A percentile compares a stretch with the other conserved stretches of the same genome.
Conservation (phyloP, 2,113 vertebrate genomes). For the Oreotrochilus melanogaster region DNA sequence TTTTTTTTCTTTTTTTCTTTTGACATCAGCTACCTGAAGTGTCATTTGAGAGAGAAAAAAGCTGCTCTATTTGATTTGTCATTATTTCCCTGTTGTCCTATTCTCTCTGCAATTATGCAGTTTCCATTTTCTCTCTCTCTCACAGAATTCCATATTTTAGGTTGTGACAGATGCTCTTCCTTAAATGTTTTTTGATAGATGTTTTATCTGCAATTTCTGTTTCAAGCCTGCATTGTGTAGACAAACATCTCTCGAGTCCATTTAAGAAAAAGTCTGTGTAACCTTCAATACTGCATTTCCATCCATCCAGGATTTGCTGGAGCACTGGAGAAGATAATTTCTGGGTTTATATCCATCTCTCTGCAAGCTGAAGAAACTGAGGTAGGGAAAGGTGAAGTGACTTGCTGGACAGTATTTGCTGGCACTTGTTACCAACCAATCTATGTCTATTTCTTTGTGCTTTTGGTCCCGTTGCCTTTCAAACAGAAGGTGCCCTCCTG, state of each 20-base stretch:
- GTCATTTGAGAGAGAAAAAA: background rate
- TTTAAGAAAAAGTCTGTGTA: background rate
- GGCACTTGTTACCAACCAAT: background rate
- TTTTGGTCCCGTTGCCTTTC: background rate
- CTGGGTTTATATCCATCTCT: background rate
- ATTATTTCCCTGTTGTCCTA: constrained; percentile 17
- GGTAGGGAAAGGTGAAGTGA: background rate
- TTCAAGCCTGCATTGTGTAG: background rate
- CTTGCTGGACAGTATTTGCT: background rate
- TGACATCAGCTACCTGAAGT: background rate
- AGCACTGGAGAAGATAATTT: background rate
- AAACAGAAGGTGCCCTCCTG: constrained; percentile 8
- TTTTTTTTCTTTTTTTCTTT: background rate
- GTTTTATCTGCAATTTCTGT: background rate
- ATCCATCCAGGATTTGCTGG: background rate
- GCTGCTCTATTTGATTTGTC: constrained; percentile 26
- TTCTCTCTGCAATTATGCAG: background rate
- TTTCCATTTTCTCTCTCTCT: constrained; percentile 17
- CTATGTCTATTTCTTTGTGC: background rate
- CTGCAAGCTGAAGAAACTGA: background rate
- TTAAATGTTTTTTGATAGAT: background rate
- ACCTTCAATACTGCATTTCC: background rate
- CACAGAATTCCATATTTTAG: background rate
- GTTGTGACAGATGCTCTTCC: background rate
- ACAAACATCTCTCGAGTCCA: background rate